Base-by-base conservation (phyloP, 2,888 invertebrate species). In the Melieria crassipennis region DNA sequence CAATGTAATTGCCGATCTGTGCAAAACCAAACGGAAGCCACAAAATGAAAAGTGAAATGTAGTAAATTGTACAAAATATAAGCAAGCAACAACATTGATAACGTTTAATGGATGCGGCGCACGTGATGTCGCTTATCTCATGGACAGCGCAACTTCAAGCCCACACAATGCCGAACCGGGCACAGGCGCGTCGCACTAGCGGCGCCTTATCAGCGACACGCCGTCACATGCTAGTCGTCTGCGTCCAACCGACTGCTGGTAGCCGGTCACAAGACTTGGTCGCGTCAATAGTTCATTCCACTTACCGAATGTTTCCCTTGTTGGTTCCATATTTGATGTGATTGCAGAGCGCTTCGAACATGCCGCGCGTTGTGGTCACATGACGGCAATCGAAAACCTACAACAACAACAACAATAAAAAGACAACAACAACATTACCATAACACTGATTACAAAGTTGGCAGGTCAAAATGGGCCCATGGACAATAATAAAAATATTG, bases 261-360 rank as follows among this genome's bases (percentile, higher is more conserved):
- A 30, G 30, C 30, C 2, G 30, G 30, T 30, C 30, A 30, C 30
- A 30, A 30, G 30, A 30, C 30, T 30, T 3, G 30, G 30, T 30
- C 30, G 30, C 30, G 2, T 2, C 30, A 30, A 30, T 30, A 30
- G 30, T 30, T 11, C 30, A 55, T 4, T 66, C 42, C 6, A 74
- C 79, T 83, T 77, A 97, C 97, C 97, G 92, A 78, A 98, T 94
- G 86, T 97, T 97, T 80, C 98, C 98, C 88, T 96, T 97, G 87
- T 98, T 98, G 57, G 97, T 97, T 84, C 94, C 95, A 88, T 97
- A 98, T 87, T 97, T 97, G 80, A 98, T 96, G 87, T 98, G 98
- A 87, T 97, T 97, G 88, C 97, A 97, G 65, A 98, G 89, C 1
- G 97, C 97, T 83, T 97, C 97, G 83, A 97, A 98, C 97, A 98